These are phyloP conservation scores for Nemopilema nomurai DNA, from an alignment of 30 jellyfish, hydroid and myxozoan genomes.

Conservation along the genomic window DNA sequence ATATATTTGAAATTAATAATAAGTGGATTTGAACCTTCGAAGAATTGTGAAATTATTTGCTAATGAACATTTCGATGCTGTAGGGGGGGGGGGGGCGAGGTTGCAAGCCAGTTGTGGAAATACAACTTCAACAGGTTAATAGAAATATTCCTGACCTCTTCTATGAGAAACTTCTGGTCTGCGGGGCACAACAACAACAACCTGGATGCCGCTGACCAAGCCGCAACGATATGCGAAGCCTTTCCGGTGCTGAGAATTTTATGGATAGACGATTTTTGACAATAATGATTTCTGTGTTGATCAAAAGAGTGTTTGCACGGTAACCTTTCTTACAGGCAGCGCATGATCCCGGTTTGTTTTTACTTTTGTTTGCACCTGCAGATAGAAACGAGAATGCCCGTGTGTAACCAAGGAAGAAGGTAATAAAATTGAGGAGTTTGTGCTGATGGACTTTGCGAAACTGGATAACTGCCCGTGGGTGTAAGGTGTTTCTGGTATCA, in stretches of 20 bases:
- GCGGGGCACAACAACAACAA: constrained; percentile 24
- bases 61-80: too few relatives aligned
- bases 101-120: too few relatives aligned
- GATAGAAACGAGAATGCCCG: constrained; percentile 27
- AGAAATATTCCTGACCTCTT: too few relatives aligned
- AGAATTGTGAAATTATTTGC: too few relatives aligned
- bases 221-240: constrained; percentile 46
- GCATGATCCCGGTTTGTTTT: constrained; percentile 3
- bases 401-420: constrained; percentile 34
- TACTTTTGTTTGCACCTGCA: constrained; percentile 17
- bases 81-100: too few relatives aligned
- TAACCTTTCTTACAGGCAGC: neutral
- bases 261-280: constrained; percentile 31
- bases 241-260: constrained; percentile 45
- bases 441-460: neutral
- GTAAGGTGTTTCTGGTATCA: neutral
- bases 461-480: neutral
- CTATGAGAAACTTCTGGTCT: too few relatives aligned
- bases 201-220: constrained; percentile 58
- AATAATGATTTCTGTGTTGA: constrained; percentile 15
- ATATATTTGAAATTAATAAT: too few relatives aligned
- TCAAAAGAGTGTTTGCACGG: constrained; percentile 20
- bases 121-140: too few relatives aligned
- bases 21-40: too few relatives aligned
- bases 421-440: neutral